Evolutionary conservation across 1,140 invertebrate species (phyloP).

Genomic region (Papilio machaon): DNA sequence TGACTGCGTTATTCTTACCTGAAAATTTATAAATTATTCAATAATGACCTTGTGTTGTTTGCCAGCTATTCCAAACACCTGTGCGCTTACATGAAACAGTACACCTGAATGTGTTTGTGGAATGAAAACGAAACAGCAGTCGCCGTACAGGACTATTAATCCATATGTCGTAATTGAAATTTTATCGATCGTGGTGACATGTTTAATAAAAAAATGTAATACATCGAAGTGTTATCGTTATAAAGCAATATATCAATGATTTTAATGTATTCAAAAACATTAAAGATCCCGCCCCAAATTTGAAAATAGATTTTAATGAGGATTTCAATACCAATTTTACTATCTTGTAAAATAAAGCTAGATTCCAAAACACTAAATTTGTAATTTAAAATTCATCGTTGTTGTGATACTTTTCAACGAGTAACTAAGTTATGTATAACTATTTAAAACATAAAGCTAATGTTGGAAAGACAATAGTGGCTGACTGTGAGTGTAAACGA

Average conservation of each 20-base stretch:
- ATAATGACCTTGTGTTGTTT: constrained; percentile 60
- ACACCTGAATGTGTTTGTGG: constrained; percentile 49
- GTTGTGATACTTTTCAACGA: too few species aligned
- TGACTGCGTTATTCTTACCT: constrained; percentile 79
- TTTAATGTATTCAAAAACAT: constrained; percentile 1
- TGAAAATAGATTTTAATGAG: too few species aligned
- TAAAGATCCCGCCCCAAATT: neutral
- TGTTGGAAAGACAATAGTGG: constrained; percentile 76
- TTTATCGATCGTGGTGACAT: constrained; percentile 9
- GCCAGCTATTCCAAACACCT: constrained; percentile 46
- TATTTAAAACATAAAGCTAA: constrained; percentile 46
- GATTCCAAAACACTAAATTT: too few species aligned
- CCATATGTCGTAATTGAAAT: constrained; percentile 23
- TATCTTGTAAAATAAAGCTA: too few species aligned
- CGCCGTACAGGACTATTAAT: neutral
- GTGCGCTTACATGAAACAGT: constrained; percentile 55
- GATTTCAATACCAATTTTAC: too few species aligned
- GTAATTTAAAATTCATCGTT: too few species aligned
- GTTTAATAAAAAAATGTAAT: constrained; percentile 1
- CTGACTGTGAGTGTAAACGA: constrained; percentile 60
- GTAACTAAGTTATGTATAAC: too few species aligned
- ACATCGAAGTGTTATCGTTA: constrained; percentile 3
- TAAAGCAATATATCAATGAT: neutral
- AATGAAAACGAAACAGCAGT: constrained; percentile 39
- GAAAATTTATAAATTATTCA: constrained; percentile 78